Conservation (phyloP, 2,888 invertebrate species). For the Stenotaenia linearis region DNA sequence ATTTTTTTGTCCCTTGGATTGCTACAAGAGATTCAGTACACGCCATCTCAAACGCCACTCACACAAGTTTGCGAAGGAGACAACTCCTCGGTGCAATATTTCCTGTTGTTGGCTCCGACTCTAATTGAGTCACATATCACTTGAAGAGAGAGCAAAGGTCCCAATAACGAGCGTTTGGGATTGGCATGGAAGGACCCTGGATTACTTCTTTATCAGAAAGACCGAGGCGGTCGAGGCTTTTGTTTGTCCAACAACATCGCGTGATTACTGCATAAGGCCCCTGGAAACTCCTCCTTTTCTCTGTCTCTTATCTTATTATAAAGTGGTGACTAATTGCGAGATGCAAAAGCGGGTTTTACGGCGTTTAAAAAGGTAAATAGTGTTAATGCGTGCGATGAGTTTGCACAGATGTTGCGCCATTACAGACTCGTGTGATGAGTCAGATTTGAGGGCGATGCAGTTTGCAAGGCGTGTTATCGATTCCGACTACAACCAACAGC, state of each 20-base stretch:
- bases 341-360: neutral
- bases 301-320: neutral
- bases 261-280: neutral
- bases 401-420: slow-evolving; percentile 8
- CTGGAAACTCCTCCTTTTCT: neutral
- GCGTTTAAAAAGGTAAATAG: neutral
- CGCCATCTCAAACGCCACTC: slow-evolving; percentile 21
- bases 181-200: neutral
- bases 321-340: neutral
- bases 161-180: neutral
- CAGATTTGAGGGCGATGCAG: slow-evolving; percentile 19
- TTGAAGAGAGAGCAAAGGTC: slow-evolving; percentile 18
- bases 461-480: slow-evolving; percentile 1
- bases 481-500: neutral
- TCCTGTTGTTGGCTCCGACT: neutral
- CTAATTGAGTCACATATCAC: slow-evolving; percentile 23
- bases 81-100: neutral
- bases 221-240: neutral
- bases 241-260: slow-evolving; percentile 10
- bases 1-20: neutral
- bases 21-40: neutral
- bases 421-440: neutral
- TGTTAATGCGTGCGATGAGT: slow-evolving; percentile 10
- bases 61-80: neutral
- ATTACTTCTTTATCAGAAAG: slow-evolving; percentile 11